Base-by-base conservation (phyloP, 2,888 invertebrate species). In the Embidobia sp. region DNA sequence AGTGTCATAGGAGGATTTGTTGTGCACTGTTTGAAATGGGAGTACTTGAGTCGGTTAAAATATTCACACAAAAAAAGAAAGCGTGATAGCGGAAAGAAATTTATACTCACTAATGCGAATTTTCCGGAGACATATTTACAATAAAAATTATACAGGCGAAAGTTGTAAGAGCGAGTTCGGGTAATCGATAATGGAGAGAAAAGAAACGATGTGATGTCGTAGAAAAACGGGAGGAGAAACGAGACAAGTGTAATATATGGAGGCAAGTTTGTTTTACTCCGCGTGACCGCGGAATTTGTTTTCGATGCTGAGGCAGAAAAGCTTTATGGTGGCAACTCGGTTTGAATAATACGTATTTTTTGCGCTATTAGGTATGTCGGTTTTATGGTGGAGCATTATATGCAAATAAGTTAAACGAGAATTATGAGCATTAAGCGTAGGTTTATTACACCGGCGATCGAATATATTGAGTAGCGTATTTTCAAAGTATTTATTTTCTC, bases 221-320 rank as follows among this genome's bases (percentile, higher is more conserved):
- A 31, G 46, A 48, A 69, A 63, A 67, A 63, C 40, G 55, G 46
- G 40, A 40, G 33, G 26, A 63, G 55, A 53, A 75, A 75, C 63
- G 63, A 63, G 69, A 69, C 67, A 75, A 61, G 49, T 75, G 63
- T 69, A 69, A 75, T 75, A 69, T 69, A 69, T 75, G 69, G 67
- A 55, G 19, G 75, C 48, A 40, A 69, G 61, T 63, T 75, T 63
- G 75, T 63, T 75, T 67, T 66, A 74, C 27, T 61, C 44, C 16
- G 46, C 16, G 74, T 61, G 63, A 73, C 72, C 48, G 48, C 72
- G 57, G 72, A 77, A 80, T 80, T 80, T 77, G 77, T 77, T 78
- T 78, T 77, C 74, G 74, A 63, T 74, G 73, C 33, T 69, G 64
- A 61, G 48, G 70, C 69, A 70, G 77, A 72, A 72, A 77, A 77